Conservation (phyloP, 2,797 vertebrate genomes). For the Emydoidea blandingii region DNA sequence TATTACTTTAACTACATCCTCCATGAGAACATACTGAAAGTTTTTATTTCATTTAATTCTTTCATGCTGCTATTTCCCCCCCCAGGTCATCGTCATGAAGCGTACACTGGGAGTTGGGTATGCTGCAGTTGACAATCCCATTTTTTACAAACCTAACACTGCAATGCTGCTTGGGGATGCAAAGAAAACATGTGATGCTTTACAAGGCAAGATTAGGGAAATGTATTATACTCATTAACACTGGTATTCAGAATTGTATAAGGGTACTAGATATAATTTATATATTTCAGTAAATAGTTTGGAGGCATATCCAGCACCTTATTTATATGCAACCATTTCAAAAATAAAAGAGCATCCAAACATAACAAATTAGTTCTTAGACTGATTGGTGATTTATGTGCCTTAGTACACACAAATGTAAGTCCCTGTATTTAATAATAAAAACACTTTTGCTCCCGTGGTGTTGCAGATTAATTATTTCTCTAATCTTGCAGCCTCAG, state of each 20-base stretch:
- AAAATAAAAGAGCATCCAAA: neutral
- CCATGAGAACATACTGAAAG: neutral
- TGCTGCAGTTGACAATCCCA: constrained; percentile 87
- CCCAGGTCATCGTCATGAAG: constrained; percentile 89
- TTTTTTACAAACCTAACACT: constrained; percentile 87
- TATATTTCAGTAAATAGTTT: neutral
- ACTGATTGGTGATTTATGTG: neutral
- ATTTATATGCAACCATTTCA: neutral
- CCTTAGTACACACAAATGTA: neutral
- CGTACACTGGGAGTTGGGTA: constrained; percentile 87
- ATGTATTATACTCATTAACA: constrained; percentile 70
- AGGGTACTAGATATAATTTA: neutral
- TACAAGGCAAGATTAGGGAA: constrained; percentile 84
- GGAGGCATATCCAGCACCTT: neutral
- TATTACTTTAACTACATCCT: neutral
- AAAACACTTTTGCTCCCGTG: neutral
- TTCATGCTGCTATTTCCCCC: neutral
- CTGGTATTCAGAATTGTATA: neutral
- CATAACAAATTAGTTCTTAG: neutral
- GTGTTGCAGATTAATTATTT: neutral
- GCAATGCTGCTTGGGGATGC: constrained; percentile 85
- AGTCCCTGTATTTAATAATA: neutral
- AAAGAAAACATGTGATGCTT: constrained; percentile 83
- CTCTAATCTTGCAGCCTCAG: neutral
- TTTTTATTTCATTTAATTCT: neutral